Evolutionary conservation across 2,888 invertebrate species (phyloP), one percentile per base, ranked within the genome.

Genomic region (Caradrina clavipalpis): DNA sequence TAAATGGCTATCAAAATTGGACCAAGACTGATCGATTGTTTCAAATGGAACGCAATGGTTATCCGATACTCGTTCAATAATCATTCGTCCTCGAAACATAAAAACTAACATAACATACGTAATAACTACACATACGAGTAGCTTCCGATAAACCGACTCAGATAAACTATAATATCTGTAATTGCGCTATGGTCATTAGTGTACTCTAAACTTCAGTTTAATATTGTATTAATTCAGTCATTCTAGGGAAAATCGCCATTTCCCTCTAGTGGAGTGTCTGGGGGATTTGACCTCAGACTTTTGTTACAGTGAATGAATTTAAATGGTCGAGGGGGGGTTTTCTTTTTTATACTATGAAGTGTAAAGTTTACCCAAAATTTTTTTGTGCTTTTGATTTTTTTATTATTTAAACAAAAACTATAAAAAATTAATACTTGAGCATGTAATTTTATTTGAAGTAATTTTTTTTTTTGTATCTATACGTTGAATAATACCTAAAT

Each of bases 71-170:
- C 79, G 77, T 84, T 78, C 79, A 80, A 66, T 76, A 79, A 78
- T 80, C 76, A 83, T 83, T 80, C 75, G 89, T 85, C 89, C 88
- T 90, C 86, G 86, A 85, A 87, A 86, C 86, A 85, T 80, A 84
- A 82, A 87, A 85, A 87, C 82, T 80, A 76, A 82, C 80, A 76
- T 81, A 80, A 83, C 79, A 64, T 78, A 79, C 72, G 78, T 78
- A 76, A 82, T 84, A 81, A 78, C 79, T 75, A 76, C 76, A 82
- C 80, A 60, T 66, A 65, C 51, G 60, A 67, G 58, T 83, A 82
- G 72, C 84, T 81, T 73, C 84, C 84, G 89, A 90, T 91, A 91
- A 90, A 78, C 69, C 82, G 80, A 74, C 85, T 79, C 78, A 80
- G 86, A 81, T 82, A 81, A 80, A 79, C 66, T 76, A 60, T 69